Conservation (phyloP, 1,140 invertebrate genomes). For the Lithobius niger region DNA sequence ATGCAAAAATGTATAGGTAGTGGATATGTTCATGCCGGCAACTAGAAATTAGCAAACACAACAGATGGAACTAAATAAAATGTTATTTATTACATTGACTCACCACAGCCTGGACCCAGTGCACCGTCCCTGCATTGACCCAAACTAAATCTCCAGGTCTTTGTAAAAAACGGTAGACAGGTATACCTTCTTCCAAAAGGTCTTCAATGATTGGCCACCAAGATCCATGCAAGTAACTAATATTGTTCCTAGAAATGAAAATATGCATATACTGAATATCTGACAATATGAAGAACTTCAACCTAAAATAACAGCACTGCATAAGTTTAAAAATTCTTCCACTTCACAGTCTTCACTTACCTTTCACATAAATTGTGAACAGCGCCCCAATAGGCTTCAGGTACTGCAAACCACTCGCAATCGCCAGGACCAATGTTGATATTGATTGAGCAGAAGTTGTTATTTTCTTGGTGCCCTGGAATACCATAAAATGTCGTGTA, state of each 20-base stretch:
- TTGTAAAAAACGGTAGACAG: slow-evolving; percentile 95
- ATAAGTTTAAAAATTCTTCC: too few relatives aligned
- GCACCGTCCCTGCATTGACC: slow-evolving; percentile 92
- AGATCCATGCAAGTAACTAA: slow-evolving; percentile 95
- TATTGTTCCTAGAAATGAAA: slow-evolving; percentile 70
- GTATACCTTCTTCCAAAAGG: slow-evolving; percentile 85
- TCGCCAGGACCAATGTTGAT: slow-evolving; percentile 99
- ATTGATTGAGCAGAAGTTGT: slow-evolving; percentile 99
- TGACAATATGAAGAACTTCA: too few relatives aligned
- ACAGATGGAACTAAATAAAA: too few relatives aligned
- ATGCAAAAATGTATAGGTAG: too few relatives aligned
- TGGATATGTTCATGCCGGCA: too few relatives aligned
- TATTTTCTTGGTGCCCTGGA: slow-evolving; percentile 92
- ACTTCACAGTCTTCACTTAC: too few relatives aligned
- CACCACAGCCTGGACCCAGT: slow-evolving; percentile 94
- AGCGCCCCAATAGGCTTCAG: slow-evolving; percentile 94
- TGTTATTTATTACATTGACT: too few relatives aligned
- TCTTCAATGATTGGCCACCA: slow-evolving; percentile 98
- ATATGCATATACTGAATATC: too few relatives aligned
- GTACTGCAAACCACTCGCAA: slow-evolving; percentile 94
- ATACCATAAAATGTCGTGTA: too few relatives aligned
- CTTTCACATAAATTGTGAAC: slow-evolving; percentile 85
- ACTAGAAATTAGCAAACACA: too few relatives aligned
- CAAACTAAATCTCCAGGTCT: slow-evolving; percentile 97
- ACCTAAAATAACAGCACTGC: too few relatives aligned